phyloP scores from a whole-genome alignment of 2,888 invertebrate genomes.

The Mesorhabditis belari region DNA sequence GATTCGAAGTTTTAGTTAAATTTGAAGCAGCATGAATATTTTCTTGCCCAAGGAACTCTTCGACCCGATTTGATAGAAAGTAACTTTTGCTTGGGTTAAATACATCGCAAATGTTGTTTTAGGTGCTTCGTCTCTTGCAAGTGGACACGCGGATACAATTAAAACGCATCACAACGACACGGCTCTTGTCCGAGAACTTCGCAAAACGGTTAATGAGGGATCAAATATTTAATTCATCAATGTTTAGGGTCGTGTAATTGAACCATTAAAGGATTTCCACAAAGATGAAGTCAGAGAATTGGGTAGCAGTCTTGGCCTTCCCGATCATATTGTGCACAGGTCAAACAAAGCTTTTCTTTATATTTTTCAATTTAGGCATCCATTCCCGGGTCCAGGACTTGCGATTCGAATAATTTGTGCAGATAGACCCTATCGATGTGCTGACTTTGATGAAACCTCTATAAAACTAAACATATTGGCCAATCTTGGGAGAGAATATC shows the following conservation, averaged over 20 bases:
- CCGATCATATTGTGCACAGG: slow-evolving; percentile 73
- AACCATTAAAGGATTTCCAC: slow-evolving; percentile 97
- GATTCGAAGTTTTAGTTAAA: slow-evolving; percentile 63
- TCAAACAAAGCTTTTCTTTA: too few relatives aligned
- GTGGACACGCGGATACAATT: slow-evolving; percentile 81
- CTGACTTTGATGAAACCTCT: slow-evolving; percentile 34
- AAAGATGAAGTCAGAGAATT: slow-evolving; percentile 89
- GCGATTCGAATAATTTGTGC: slow-evolving; percentile 93
- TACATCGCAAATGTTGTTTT: background rate
- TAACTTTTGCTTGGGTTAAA: slow-evolving; percentile 69
- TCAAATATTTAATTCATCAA: too few relatives aligned
- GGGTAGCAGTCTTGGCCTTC: slow-evolving; percentile 81
- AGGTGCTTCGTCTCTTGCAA: slow-evolving; percentile 63
- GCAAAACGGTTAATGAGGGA: slow-evolving; percentile 60
- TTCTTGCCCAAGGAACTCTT: slow-evolving; percentile 66
- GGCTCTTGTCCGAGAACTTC: slow-evolving; percentile 75
- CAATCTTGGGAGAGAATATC: slow-evolving; percentile 3
- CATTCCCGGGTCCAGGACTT: slow-evolving; percentile 93
- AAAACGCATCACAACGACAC: slow-evolving; percentile 99
- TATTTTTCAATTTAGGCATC: slow-evolving; percentile 65
- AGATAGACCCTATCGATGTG: slow-evolving; percentile 83
- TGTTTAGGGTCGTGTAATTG: slow-evolving; percentile 75
- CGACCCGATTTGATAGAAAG: slow-evolving; percentile 97
- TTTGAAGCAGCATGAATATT: slow-evolving; percentile 71
- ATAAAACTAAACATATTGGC: slow-evolving; percentile 6